Evolutionary conservation across 1,140 invertebrate species (phyloP).

Genomic region (Phortica variegata): DNA sequence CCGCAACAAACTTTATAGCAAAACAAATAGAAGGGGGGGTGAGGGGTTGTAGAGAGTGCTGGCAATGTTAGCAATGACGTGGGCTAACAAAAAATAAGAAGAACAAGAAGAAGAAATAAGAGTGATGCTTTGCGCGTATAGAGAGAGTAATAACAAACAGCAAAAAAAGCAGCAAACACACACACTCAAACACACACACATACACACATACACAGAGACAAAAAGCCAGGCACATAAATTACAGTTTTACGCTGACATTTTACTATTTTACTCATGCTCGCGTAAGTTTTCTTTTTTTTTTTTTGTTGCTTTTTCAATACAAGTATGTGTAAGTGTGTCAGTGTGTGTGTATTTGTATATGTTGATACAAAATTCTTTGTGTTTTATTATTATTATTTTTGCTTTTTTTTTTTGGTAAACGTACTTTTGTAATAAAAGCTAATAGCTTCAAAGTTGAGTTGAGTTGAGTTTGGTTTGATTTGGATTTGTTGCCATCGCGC

Average conservation of each 20-base stretch:
- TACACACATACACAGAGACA: too few species aligned
- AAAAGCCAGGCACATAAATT: constrained; percentile 52
- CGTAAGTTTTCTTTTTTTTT: neutral
- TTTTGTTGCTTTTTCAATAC: too few species aligned
- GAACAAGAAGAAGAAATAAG: constrained; percentile 36
- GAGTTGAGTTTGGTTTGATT: neutral
- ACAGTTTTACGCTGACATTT: constrained; percentile 53
- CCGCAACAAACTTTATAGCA: too few species aligned
- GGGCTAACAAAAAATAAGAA: constrained; percentile 37
- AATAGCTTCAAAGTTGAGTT: too few species aligned
- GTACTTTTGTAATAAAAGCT: constrained; percentile 37
- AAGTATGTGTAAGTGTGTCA: neutral
- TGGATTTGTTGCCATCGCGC: neutral
- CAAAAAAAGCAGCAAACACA: constrained; percentile 4
- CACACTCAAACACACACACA: neutral
- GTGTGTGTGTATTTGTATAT: neutral
- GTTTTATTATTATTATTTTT: too few species aligned
- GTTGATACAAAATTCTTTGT: too few species aligned
- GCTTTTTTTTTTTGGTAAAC: constrained; percentile 46
- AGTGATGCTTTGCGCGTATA: too few species aligned
- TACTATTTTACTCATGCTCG: constrained; percentile 32
- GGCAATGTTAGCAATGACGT: too few species aligned
- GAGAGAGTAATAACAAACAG: too few species aligned
- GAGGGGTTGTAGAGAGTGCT: too few species aligned
- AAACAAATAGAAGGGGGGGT: too few species aligned